phyloP scores from a whole-genome alignment of 2,113 vertebrate genomes.

The Ailuropoda melanoleuca region DNA sequence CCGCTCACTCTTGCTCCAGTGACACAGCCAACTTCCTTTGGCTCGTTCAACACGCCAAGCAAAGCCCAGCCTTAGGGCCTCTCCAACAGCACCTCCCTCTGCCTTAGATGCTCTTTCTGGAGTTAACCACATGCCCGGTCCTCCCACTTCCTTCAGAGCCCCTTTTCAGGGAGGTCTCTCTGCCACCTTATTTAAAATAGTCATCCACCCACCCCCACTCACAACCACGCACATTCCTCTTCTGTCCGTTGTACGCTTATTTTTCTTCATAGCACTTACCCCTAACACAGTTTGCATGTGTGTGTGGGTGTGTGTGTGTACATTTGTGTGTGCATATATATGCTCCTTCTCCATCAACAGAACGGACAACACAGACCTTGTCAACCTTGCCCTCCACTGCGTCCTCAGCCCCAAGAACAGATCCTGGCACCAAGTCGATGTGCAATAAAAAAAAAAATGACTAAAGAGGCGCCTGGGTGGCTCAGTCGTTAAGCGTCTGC shows the following conservation, averaged over 20 bases:
- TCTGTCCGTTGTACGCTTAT: neutral
- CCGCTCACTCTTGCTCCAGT: neutral
- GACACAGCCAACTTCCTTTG: neutral
- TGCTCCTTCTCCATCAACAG: neutral
- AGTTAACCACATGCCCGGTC: neutral
- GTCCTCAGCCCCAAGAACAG: neutral
- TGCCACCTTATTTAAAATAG: neutral
- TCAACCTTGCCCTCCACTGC: neutral
- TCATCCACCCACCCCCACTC: neutral
- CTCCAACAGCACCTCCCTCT: neutral
- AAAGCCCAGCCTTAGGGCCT: neutral
- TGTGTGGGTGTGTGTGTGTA: too few species aligned
- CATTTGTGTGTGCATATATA: too few species aligned
- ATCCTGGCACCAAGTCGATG: neutral
- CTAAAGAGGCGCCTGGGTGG: too few species aligned
- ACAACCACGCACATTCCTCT: neutral
- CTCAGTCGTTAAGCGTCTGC: too few species aligned
- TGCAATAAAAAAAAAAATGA: neutral
- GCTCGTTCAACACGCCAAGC: neutral
- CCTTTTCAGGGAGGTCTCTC: neutral
- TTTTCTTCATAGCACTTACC: neutral
- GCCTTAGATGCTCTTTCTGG: neutral
- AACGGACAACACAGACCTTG: neutral
- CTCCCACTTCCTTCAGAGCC: neutral
- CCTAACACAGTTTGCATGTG: neutral